Base-by-base conservation (phyloP, 2,113 vertebrate genomes). In the Ramphastos sulfuratus region DNA sequence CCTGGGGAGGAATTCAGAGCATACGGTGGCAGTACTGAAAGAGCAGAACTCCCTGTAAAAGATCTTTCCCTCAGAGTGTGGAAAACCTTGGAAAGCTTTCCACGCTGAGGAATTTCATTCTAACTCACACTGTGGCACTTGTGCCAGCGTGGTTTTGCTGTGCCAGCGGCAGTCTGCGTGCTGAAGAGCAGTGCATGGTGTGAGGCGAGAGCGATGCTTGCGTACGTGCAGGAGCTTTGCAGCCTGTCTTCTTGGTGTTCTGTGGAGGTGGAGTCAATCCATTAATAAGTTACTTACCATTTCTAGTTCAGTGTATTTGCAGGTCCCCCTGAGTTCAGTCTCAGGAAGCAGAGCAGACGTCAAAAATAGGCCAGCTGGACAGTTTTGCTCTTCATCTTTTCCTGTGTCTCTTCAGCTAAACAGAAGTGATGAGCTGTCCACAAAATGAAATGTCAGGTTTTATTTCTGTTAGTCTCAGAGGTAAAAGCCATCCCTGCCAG, bases 391-490 rank as follows among this genome's bases (percentile, higher is more conserved):
- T 83, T 86, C 60, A 7, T 96, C 89, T 90, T 82, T 28, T 70
- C 50, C 65, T 70, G 19, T 19, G 35, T 73, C 81, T 73, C 81
- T 91, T 82, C 79, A 71, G 73, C 78, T 75, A 85, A 86, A 54
- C 55, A 78, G 94, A 71, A 94, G 52, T 82, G 86, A 92, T 35
- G 82, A 85, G 85, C 28, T 39, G 50, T 46, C 65, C 76, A 27
- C 31, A 56, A 85, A 86, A 69, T 73, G 67, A 87, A 93, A n/a
- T 18, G 69, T 78, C 87, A 85, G 13, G 2, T 82, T 93, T 92
- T 77, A 50, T 92, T 94, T 86, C 65, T 70, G 60, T 78, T 24
- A 31, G 44, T 73, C 87, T 93, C 6, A 1, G 25, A 44, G 50
- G 88, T 85, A 80, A 78, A 70, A 74, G 78, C 33, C 54, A 64